Percentiles rank a stretch among this genome's conserved stretches.
Conservation (phyloP, 1,140 invertebrate genomes). For the Lucilia sericata region DNA sequence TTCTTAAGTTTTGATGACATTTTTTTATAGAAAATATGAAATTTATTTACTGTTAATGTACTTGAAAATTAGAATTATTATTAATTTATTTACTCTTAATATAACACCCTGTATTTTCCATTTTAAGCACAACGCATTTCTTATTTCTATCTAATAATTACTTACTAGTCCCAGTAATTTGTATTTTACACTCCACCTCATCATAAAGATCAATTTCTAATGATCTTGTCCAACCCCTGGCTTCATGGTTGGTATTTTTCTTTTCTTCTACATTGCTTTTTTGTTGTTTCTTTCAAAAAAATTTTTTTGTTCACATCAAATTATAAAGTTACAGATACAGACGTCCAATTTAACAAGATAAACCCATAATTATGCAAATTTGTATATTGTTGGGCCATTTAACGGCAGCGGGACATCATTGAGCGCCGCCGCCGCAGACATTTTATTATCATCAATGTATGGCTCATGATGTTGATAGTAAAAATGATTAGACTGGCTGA, state of each 20-base stretch:
- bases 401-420: slow-evolving; percentile 38
- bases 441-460: neutral
- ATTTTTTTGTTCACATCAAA: neutral
- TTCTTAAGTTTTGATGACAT: too few species aligned
- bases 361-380: slow-evolving; percentile 42
- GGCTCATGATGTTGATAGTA: slow-evolving; percentile 1
- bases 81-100: too few species aligned
- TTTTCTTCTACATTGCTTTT: neutral
- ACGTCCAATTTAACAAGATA: slow-evolving; percentile 43
- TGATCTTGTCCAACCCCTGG: slow-evolving; percentile 4
- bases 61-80: too few species aligned
- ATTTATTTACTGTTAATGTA: too few species aligned
- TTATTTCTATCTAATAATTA: neutral
- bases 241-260: neutral
- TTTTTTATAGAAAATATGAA: too few species aligned
- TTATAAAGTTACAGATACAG: slow-evolving; percentile 35
- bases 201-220: slow-evolving; percentile 36
- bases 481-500: slow-evolving; percentile 23
- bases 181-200: slow-evolving; percentile 13
- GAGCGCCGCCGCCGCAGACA: slow-evolving; percentile 34
- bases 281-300: neutral
- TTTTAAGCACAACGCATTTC: too few species aligned
- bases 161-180: neutral
- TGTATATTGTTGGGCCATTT: slow-evolving; percentile 35
- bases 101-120: too few species aligned